Percentiles rank a stretch among this genome's conserved stretches.
These are phyloP conservation scores for Teleopsis dalmanni DNA, from an alignment of 1,140 invertebrate genomes.

Conservation along the genomic window DNA sequence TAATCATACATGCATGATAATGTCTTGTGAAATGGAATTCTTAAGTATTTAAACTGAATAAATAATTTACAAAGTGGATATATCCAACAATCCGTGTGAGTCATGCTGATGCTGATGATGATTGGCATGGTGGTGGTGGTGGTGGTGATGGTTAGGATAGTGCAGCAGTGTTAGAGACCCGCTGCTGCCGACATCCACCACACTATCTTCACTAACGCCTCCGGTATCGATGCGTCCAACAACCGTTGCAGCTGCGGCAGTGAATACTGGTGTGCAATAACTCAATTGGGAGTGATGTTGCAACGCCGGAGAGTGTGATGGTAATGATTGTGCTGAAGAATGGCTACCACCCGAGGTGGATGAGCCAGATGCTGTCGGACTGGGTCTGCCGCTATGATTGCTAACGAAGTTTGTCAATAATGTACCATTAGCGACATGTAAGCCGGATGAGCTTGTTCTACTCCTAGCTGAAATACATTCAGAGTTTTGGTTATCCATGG, in stretches of 20 bases:
- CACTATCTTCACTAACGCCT: neutral
- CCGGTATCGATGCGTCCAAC: conserved; percentile 1
- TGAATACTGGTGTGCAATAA: conserved; percentile 1
- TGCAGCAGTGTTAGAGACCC: conserved; percentile 2
- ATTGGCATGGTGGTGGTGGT: conserved; percentile 27
- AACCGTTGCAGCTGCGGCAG: conserved; percentile 17
- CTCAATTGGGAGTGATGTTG: conserved; percentile 23
- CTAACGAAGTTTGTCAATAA: too few species aligned
- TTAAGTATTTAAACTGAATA: neutral
- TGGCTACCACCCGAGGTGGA: conserved; percentile 28
- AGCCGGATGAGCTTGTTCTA: neutral
- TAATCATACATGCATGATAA: too few species aligned
- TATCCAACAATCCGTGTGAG: conserved; percentile 34
- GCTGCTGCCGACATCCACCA: neutral
- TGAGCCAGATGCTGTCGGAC: conserved; percentile 34
- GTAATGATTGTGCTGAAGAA: conserved; percentile 36
- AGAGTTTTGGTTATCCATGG: neutral
- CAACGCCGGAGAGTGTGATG: conserved; percentile 35
- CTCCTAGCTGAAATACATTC: neutral
- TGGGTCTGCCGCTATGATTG: conserved; percentile 19
- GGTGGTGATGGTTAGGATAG: conserved; percentile 19
- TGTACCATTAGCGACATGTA: too few species aligned
- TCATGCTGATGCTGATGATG: conserved; percentile 24
- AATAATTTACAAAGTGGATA: conserved; percentile 44
- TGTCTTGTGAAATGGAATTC: too few species aligned